Evolutionary conservation across 2,888 invertebrate genomes (phyloP).

Genomic region (Sminthurides aquaticus): DNA sequence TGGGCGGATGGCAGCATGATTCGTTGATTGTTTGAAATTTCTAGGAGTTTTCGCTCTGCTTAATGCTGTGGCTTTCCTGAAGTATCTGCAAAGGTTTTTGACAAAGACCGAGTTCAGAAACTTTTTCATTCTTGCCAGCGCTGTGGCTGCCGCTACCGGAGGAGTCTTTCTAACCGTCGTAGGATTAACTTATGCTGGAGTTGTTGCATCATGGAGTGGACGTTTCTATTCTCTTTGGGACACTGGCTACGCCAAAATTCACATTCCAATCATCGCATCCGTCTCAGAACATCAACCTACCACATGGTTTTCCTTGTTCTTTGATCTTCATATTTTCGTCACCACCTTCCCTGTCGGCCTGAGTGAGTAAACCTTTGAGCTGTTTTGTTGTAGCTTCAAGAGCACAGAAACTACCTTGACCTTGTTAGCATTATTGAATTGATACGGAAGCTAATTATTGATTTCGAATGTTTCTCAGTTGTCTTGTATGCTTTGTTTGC

Average conservation of each 20-base stretch:
- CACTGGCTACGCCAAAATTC: slow-evolving; percentile 87
- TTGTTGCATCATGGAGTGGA: slow-evolving; percentile 94
- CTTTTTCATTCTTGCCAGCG: slow-evolving; percentile 69
- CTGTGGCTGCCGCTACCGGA: slow-evolving; percentile 67
- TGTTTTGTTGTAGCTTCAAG: too few species aligned
- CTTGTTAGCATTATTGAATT: too few species aligned
- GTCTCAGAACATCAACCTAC: slow-evolving; percentile 98
- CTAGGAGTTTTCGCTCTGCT: slow-evolving; percentile 88
- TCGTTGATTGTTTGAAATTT: too few species aligned
- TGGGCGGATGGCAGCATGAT: too few species aligned
- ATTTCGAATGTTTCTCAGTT: too few species aligned
- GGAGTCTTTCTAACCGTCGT: slow-evolving; percentile 78
- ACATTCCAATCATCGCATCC: slow-evolving; percentile 83
- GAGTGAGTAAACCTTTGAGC: too few species aligned
- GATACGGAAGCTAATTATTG: too few species aligned
- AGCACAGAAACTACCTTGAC: too few species aligned
- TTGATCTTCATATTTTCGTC: slow-evolving; percentile 92
- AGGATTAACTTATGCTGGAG: slow-evolving; percentile 81
- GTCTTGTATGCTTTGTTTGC: slow-evolving; percentile 95
- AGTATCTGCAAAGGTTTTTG: slow-evolving; percentile 77
- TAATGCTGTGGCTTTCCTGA: slow-evolving; percentile 77
- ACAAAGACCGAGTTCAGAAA: slow-evolving; percentile 84
- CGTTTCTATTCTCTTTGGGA: slow-evolving; percentile 98
- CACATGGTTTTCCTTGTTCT: slow-evolving; percentile 98
- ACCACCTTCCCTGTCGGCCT: slow-evolving; percentile 96